Evolutionary conservation across 2,797 vertebrate species (phyloP).

Genomic region (Sphaeramia orbicularis): DNA sequence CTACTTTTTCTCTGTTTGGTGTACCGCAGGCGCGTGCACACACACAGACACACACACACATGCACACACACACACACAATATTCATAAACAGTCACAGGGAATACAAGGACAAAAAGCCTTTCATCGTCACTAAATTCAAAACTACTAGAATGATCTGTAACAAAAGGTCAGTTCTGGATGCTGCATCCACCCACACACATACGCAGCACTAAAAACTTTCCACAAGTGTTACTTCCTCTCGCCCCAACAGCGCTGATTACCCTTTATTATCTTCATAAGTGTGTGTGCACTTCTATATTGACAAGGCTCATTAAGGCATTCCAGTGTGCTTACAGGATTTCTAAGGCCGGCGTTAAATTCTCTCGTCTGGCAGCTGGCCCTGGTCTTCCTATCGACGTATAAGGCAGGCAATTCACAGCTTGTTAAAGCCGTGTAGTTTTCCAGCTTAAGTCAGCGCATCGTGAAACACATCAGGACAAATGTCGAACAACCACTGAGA

Average conservation of each 20-base stretch:
- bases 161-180: conserved; percentile 56
- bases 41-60: not conserved
- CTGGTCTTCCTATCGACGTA: conserved; percentile 13
- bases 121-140: conserved; percentile 46
- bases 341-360: conserved; percentile 36
- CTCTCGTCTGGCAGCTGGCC: conserved; percentile 35
- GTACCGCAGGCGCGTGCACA: conserved; percentile 48
- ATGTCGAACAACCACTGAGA: not conserved
- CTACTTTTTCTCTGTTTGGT: conserved; percentile 70
- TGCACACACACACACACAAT: conserved; percentile 18
- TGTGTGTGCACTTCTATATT: conserved; percentile 22
- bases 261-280: conserved; percentile 44
- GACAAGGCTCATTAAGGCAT: conserved; percentile 65
- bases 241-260: conserved; percentile 38
- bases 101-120: conserved; percentile 51
- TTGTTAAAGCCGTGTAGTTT: not conserved
- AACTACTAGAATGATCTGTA: conserved; percentile 26
- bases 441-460: conserved; percentile 3
- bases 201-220: conserved; percentile 42
- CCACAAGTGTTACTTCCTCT: conserved; percentile 38
- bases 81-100: conserved; percentile 29
- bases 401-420: conserved; percentile 23
- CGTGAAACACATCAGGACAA: not conserved
- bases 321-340: conserved; percentile 40
- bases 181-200: conserved; percentile 20